A percentile compares a stretch with the other conserved stretches of the same genome.
Evolutionary conservation across 2,888 invertebrate species (phyloP).

Genomic region (Lobophora halterata): DNA sequence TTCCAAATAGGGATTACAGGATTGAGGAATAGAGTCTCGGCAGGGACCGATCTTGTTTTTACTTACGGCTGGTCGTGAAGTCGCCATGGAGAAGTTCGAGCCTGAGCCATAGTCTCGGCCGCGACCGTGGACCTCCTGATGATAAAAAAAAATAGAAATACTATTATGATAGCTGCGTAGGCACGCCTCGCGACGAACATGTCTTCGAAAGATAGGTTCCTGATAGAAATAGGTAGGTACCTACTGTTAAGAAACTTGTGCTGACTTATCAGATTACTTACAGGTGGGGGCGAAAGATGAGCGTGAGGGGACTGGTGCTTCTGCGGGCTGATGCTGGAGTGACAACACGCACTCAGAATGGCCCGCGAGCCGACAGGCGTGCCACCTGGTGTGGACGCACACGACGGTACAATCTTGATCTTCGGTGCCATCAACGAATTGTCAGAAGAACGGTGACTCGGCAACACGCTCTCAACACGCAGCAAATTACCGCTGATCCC

Average conservation of each 20-base stretch:
- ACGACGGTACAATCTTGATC: slow-evolving; percentile 93
- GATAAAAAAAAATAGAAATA: too few species aligned
- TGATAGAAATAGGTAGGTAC: too few species aligned
- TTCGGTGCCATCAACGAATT: slow-evolving; percentile 95
- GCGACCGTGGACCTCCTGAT: too few species aligned
- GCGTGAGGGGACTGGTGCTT: slow-evolving; percentile 91
- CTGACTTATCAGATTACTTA: too few species aligned
- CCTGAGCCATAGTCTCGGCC: slow-evolving; percentile 86
- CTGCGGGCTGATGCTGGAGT: slow-evolving; percentile 95
- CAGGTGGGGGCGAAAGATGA: slow-evolving; percentile 93
- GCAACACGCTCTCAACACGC: slow-evolving; percentile 90
- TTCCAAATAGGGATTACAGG: too few species aligned
- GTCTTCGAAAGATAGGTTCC: too few species aligned
- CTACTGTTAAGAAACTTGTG: too few species aligned
- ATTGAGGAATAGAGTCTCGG: too few species aligned
- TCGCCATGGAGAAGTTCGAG: slow-evolving; percentile 92
- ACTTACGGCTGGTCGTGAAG: slow-evolving; percentile 86
- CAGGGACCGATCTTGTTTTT: too few species aligned
- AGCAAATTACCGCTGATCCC: slow-evolving; percentile 86
- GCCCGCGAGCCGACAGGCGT: slow-evolving; percentile 84
- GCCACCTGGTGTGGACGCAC: slow-evolving; percentile 91
- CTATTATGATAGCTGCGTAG: too few species aligned
- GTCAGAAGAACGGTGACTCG: slow-evolving; percentile 93
- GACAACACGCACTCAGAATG: slow-evolving; percentile 91
- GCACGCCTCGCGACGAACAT: too few species aligned